A percentile compares a stretch with the other conserved stretches of the same genome.
Evolutionary conservation across 2,113 vertebrate species (phyloP).

Genomic region (Centropus bengalensis): DNA sequence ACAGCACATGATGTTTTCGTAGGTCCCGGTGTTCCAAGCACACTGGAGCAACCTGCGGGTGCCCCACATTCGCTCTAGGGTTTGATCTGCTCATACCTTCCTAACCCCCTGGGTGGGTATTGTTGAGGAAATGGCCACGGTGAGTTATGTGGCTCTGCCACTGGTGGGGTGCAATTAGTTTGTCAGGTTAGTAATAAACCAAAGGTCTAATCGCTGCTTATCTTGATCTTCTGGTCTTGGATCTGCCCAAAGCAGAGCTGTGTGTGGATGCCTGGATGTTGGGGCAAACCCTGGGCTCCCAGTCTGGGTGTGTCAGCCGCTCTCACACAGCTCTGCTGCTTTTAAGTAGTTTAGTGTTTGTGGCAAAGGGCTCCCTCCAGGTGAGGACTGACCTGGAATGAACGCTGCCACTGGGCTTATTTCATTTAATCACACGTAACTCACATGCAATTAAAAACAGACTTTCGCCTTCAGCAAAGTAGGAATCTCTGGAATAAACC

Average conservation of each 20-base stretch:
- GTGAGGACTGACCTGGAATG: not conserved
- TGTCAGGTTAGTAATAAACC: not conserved
- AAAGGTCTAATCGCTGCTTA: not conserved
- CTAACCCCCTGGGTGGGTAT: fast-evolving
- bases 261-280: not conserved
- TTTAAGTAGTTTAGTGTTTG: not conserved
- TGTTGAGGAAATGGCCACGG: fast-evolving
- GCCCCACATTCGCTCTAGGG: not conserved
- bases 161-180: not conserved
- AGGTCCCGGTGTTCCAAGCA: fast-evolving
- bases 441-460: not conserved
- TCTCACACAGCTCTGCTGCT: not conserved
- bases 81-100: not conserved
- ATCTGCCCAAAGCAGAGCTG: not conserved
- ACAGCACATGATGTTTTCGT: not conserved
- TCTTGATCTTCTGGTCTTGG: not conserved
- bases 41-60: fast-evolving
- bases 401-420: not conserved
- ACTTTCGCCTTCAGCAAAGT: not conserved
- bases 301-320: not conserved
- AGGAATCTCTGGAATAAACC: slow-evolving; percentile 15
- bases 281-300: not conserved
- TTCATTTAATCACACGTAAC: not conserved
- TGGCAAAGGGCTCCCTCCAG: not conserved
- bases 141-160: not conserved